Evolutionary conservation across 2,888 invertebrate genomes (phyloP), one percentile per base, ranked within the genome.

Genomic region (Scaptomyza caliginosa): DNA sequence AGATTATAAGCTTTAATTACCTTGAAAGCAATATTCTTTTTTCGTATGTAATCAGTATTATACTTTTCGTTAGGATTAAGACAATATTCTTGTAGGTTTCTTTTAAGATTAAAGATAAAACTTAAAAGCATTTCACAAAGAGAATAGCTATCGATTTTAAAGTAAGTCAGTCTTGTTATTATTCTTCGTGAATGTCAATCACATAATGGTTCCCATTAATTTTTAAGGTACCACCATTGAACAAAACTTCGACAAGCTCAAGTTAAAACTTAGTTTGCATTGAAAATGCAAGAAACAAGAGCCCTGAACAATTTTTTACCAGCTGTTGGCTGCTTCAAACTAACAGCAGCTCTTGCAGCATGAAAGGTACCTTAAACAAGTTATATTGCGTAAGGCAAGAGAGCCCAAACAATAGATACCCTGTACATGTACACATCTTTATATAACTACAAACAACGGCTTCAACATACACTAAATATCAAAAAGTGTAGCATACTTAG

Each of bases 401-500:
- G 10, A 8, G 17, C 2, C 7, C 7, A 2, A 43, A 16, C 16
- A 0, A 7, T 7, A 26, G 17, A 43, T 43, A 43, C 43, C 17
- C 26, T 26, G 11, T 2, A 11, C 5, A 30, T n/a, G 1, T 24
- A 24, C 8, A 8, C 2, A 24, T 24, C 8, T 26, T 7, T 0
- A 11, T 11, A 11, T 11, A 11, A 11, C 0, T 11, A 26, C 10
- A 10, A 10, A 10, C 10, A 1, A 0, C 11, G 11, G 38, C 5
- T 30, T 23, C 4, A 5, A 3, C 4, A 11, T 10, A 42, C 8
- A 13, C 5, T 17, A n/a, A n/a, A n/a, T 4, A 26, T 3, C 21
- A 7, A 58, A 46, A 59, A 42, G n/a, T 59, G 46, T 26, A 46
- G 62, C 60, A 62, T 21, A 62, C 60, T 62, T 62, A 30, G 30